Base-by-base conservation (phyloP, 2,113 vertebrate species). In the Danionella cerebrum region DNA sequence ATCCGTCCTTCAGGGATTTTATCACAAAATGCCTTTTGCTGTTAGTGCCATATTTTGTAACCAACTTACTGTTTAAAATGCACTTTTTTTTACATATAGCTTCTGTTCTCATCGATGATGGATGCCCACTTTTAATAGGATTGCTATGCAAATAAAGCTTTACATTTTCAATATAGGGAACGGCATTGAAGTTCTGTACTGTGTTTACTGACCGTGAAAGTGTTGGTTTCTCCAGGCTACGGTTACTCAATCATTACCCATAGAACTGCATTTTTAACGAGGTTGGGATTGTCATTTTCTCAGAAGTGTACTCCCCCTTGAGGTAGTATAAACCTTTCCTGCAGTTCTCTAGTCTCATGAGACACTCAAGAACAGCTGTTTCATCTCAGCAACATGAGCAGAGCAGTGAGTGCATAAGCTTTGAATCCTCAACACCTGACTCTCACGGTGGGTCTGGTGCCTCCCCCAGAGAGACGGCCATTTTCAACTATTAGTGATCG, bases 291-390 rank as follows among this genome's bases (percentile, higher is more conserved):
- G 22, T 22, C 44, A 16, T 59, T 48, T 51, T 66, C 53, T 66
- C 45, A 14, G 21, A 66, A 53, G 27, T 60, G 45, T 27, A 52
- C 27, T 25, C 25, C 53, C 55, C 70, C 38, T 27, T 52, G 44
- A 71, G 51, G 60, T 35, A 51, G 67, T 60, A 7, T 35, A 66
- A 71, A 67, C 63, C 45, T 71, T 72, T 67, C n/a, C 44, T 50
- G 10, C 52, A 64, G 53, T 69, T 59, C 41, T 71, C 42, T 52
- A 38, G 42, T 71, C 51, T 57, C 42, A 50, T 38, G 53, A 52
- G 18, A 24, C 14, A 47, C 38, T 2, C 21, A 33, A 21, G 24
- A 41, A 27, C 65, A 73, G 41, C 35, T 69, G 58, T 62, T 64
- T 55, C 38, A 21, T 63, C 41, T 64, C 25, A 14, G 33, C 42